phyloP scores from a whole-genome alignment of 2,888 invertebrate species.

The Epinotia nisella region DNA sequence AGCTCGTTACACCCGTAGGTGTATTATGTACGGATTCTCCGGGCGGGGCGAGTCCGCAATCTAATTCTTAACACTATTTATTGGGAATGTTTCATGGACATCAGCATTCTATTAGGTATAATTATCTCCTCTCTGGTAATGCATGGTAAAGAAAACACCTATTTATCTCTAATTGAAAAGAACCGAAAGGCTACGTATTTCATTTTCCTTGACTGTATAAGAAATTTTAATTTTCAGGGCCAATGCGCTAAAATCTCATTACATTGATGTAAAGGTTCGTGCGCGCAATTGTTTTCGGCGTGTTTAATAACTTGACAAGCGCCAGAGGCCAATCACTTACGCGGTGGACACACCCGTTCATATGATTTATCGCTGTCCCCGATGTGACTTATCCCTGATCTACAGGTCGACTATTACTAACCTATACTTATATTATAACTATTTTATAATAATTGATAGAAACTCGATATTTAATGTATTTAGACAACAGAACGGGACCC shows the following conservation, averaged over 20 bases:
- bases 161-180: too few species aligned
- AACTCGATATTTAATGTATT: not conserved
- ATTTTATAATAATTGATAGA: not conserved
- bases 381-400: conserved; percentile 39
- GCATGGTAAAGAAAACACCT: not conserved
- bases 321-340: conserved; percentile 47
- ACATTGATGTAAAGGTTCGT: conserved; percentile 24
- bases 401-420: conserved; percentile 34
- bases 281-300: conserved; percentile 33
- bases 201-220: too few species aligned
- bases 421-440: not conserved
- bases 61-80: too few species aligned
- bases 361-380: conserved; percentile 47
- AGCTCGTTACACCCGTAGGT: too few species aligned
- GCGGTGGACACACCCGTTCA: conserved; percentile 44
- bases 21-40: too few species aligned
- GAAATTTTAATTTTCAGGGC: not conserved
- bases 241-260: conserved; percentile 10
- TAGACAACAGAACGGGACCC: not conserved
- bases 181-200: too few species aligned
- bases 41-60: too few species aligned
- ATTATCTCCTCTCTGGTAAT: not conserved
- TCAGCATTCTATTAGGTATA: too few species aligned
- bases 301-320: conserved; percentile 42
- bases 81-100: too few species aligned